Evolutionary conservation across 1,140 invertebrate genomes (phyloP).

Genomic region (Monomorium pharaonis): DNA sequence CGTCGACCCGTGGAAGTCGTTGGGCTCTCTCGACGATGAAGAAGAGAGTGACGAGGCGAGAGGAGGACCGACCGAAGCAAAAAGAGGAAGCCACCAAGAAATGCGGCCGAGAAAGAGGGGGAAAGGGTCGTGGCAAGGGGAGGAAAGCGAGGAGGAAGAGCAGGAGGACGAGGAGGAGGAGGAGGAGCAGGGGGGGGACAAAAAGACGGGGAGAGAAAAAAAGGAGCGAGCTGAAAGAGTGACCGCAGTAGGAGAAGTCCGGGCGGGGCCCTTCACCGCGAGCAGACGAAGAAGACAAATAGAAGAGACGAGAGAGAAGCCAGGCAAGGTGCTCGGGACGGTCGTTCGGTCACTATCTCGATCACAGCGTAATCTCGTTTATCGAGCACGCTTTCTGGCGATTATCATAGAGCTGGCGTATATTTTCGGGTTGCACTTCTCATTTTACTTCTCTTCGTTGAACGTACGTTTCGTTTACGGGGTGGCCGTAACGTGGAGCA

Average conservation of each 20-base stretch:
- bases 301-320: constrained; percentile 49
- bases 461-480: background rate
- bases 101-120: constrained; percentile 57
- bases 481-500: background rate
- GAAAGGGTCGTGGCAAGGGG: too few relatives aligned
- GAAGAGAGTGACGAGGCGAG: constrained; percentile 68
- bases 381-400: constrained; percentile 23
- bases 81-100: constrained; percentile 66
- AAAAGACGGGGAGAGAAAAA: constrained; percentile 28
- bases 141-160: background rate
- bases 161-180: too few relatives aligned
- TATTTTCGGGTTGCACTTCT: constrained; percentile 10
- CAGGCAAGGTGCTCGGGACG: constrained; percentile 57
- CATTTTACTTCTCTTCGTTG: background rate
- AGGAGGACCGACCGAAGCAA: constrained; percentile 63
- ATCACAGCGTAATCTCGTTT: constrained; percentile 29
- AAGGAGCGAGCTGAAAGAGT: constrained; percentile 54
- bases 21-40: constrained; percentile 63
- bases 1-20: constrained; percentile 65
- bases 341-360: constrained; percentile 28
- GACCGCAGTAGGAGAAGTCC: constrained; percentile 54
- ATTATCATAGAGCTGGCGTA: constrained; percentile 18
- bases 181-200: background rate
- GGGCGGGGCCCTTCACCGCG: constrained; percentile 63
- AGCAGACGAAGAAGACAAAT: constrained; percentile 58